Evolutionary conservation across 2,113 vertebrate species (phyloP).

Genomic region (Alligator mississippiensis): DNA sequence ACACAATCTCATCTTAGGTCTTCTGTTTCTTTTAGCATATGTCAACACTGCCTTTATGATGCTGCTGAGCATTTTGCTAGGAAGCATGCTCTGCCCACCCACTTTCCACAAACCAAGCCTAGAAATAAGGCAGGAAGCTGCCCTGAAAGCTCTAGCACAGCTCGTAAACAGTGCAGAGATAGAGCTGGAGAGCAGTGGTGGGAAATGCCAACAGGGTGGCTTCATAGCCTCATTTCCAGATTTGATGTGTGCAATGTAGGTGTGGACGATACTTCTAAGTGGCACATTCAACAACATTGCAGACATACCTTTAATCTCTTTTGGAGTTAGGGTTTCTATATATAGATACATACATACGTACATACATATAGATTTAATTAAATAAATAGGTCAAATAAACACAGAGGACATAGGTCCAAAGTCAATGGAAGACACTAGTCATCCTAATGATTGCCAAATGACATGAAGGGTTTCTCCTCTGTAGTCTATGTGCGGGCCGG

Average conservation of each 20-base stretch:
- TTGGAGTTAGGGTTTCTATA: not conserved
- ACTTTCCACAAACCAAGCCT: too few relatives aligned
- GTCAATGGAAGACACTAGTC: not conserved
- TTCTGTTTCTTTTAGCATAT: too few relatives aligned
- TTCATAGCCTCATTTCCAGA: too few relatives aligned
- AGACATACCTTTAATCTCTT: not conserved
- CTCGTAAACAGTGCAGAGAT: too few relatives aligned
- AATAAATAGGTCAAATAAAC: not conserved
- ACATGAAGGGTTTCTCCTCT: not conserved
- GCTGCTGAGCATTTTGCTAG: not conserved
- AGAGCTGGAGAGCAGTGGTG: too few relatives aligned
- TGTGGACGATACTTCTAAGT: too few relatives aligned
- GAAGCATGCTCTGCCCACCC: conserved; percentile 26
- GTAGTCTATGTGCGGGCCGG: too few relatives aligned
- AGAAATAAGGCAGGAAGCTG: too few relatives aligned
- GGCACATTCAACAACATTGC: too few relatives aligned
- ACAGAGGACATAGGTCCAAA: not conserved
- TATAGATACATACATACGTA: not conserved
- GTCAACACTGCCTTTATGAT: not conserved
- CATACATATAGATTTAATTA: not conserved
- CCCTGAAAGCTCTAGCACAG: too few relatives aligned
- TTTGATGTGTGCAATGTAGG: too few relatives aligned
- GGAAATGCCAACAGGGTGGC: too few relatives aligned
- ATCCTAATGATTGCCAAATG: not conserved
- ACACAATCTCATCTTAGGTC: not conserved